Evolutionary conservation across 37 sponge, comb jelly and placozoan genomes (phyloP).

Genomic region (Dysidea cf. avara): DNA sequence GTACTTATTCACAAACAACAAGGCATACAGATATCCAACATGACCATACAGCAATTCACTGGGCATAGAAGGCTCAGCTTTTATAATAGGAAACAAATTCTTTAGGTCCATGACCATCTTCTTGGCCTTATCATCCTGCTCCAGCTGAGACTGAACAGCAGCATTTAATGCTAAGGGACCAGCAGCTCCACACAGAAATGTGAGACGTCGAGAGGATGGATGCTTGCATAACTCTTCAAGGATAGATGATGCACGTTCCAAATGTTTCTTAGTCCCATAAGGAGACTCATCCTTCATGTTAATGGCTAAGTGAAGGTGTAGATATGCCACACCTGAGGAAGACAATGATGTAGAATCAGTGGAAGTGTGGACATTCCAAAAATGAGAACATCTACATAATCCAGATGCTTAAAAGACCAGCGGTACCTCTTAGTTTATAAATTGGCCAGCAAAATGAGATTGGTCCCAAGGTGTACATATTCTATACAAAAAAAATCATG

Average conservation of each 20-base stretch:
- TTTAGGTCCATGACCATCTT: conserved; percentile 27
- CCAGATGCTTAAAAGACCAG: too few relatives aligned
- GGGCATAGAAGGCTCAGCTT: conserved; percentile 39
- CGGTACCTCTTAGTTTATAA: too few relatives aligned
- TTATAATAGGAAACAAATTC: conserved; percentile 13
- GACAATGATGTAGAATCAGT: background rate
- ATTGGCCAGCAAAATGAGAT: too few relatives aligned
- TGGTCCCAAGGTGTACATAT: too few relatives aligned
- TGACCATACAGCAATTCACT: conserved; percentile 89
- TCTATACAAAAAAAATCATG: too few relatives aligned
- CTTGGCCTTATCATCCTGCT: conserved; percentile 17
- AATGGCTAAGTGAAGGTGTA: conserved; percentile 70
- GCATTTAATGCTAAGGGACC: conserved; percentile 84
- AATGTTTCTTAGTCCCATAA: background rate
- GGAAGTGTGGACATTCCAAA: background rate
- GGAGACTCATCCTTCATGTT: conserved; percentile 27
- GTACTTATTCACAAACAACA: conserved; percentile 71
- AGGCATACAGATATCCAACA: conserved; percentile 82
- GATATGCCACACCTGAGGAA: conserved; percentile 68
- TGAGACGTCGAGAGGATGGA: conserved; percentile 27
- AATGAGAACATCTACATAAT: too few relatives aligned
- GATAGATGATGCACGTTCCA: conserved; percentile 34
- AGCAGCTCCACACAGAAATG: conserved; percentile 90
- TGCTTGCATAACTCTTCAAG: conserved; percentile 14
- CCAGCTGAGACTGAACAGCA: conserved; percentile 51